Percentiles rank a stretch among this genome's conserved stretches.
Conservation (phyloP, 1,140 invertebrate genomes). For the Propsilocerus akamusi region DNA sequence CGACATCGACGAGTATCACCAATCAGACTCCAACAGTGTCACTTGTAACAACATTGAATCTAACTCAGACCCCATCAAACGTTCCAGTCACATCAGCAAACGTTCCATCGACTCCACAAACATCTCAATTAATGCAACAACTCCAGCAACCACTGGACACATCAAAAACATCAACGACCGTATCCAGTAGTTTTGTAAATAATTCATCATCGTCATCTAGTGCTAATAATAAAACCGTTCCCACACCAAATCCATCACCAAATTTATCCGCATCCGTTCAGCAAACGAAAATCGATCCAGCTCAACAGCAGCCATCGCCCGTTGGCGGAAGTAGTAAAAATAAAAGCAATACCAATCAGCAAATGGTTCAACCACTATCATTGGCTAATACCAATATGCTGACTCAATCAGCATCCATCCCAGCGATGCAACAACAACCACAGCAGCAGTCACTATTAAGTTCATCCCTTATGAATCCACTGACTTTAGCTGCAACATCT, state of each 20-base stretch:
- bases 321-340: neutral
- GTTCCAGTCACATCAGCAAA: too few relatives aligned
- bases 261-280: slow-evolving; percentile 9
- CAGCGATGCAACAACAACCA: neutral
- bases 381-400: slow-evolving; percentile 10
- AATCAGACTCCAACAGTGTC: too few relatives aligned
- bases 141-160: too few relatives aligned
- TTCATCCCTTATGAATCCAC: too few relatives aligned
- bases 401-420: slow-evolving; percentile 1
- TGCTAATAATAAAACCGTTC: neutral
- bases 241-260: slow-evolving; percentile 7
- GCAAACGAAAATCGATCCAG: neutral
- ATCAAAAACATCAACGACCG: too few relatives aligned
- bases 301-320: neutral
- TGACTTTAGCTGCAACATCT: slow-evolving; percentile 12
- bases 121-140: too few relatives aligned
- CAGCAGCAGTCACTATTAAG: too few relatives aligned
- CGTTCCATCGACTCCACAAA: too few relatives aligned
- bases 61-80: too few relatives aligned
- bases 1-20: too few relatives aligned
- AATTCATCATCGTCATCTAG: slow-evolving; percentile 13
- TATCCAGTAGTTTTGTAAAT: too few relatives aligned
- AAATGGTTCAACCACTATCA: slow-evolving; percentile 13
- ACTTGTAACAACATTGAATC: too few relatives aligned
- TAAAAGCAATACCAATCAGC: slow-evolving; percentile 10